Percentiles rank a stretch among this genome's conserved stretches.
Conservation (phyloP, 2,888 invertebrate species). For the Gandaritis pyraliata region DNA sequence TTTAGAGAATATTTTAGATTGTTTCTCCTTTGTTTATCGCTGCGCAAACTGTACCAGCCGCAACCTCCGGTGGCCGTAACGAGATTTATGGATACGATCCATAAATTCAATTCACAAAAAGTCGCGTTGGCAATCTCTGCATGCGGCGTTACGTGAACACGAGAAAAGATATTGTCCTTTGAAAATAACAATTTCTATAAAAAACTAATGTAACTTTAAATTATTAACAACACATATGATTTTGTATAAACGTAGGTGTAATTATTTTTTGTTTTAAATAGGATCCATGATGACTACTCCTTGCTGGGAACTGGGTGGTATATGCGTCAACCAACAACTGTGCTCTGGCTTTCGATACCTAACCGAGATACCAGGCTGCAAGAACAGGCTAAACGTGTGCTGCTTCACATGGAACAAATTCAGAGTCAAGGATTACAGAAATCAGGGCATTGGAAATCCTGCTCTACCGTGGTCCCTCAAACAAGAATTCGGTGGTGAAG, state of each 20-base stretch:
- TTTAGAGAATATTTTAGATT: slow-evolving; percentile 2
- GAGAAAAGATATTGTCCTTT: too few relatives aligned
- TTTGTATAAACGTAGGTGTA: not conserved
- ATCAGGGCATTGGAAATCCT: slow-evolving; percentile 54
- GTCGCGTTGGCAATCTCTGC: slow-evolving; percentile 29
- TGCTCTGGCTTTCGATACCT: slow-evolving; percentile 59
- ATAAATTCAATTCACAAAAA: slow-evolving; percentile 26
- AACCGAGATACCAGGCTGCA: slow-evolving; percentile 68
- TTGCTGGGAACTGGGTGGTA: slow-evolving; percentile 70
- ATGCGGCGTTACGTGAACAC: slow-evolving; percentile 2
- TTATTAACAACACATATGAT: too few relatives aligned
- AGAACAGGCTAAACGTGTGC: slow-evolving; percentile 64
- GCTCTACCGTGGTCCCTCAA: slow-evolving; percentile 61
- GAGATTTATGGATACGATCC: slow-evolving; percentile 29
- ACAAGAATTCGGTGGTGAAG: slow-evolving; percentile 61
- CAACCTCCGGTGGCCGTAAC: slow-evolving; percentile 28
- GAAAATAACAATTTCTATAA: too few relatives aligned
- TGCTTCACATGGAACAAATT: slow-evolving; percentile 72
- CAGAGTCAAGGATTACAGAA: slow-evolving; percentile 56
- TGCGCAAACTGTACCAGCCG: slow-evolving; percentile 25
- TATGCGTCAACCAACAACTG: slow-evolving; percentile 65
- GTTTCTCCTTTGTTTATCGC: slow-evolving; percentile 27
- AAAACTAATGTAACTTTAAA: too few relatives aligned
- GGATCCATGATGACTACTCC: slow-evolving; percentile 67
- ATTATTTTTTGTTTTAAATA: slow-evolving; percentile 41